Evolutionary conservation across 1,140 invertebrate species (phyloP).

Genomic region (Nephila pilipes): DNA sequence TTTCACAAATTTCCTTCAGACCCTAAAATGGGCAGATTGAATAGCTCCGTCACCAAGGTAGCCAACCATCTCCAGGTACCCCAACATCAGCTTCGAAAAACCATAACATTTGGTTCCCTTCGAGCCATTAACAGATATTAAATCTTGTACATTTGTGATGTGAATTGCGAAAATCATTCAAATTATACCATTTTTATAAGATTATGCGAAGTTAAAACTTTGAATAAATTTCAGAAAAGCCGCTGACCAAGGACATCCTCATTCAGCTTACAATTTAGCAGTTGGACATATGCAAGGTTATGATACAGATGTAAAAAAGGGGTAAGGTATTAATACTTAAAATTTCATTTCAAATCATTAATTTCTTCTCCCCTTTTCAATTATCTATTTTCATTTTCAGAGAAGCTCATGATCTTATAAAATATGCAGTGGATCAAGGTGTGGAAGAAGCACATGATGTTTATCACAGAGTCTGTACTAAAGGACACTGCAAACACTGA

Average conservation of each 20-base stretch:
- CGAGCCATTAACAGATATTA: too few species aligned
- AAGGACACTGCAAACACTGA: conserved; percentile 78
- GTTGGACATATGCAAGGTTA: conserved; percentile 84
- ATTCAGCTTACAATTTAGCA: conserved; percentile 84
- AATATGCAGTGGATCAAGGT: conserved; percentile 78
- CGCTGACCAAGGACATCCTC: conserved; percentile 84
- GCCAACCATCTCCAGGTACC: too few species aligned
- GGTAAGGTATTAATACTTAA: conserved; percentile 79
- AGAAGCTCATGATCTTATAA: conserved; percentile 78
- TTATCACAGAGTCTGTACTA: conserved; percentile 77
- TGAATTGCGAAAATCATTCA: too few species aligned
- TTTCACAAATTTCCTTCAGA: too few species aligned
- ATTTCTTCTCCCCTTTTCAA: neutral
- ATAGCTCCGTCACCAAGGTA: too few species aligned
- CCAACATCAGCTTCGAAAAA: too few species aligned
- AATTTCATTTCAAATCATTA: neutral
- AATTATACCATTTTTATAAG: too few species aligned
- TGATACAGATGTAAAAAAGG: conserved; percentile 80
- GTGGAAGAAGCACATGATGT: conserved; percentile 78
- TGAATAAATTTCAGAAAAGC: conserved; percentile 81
- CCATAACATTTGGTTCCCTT: too few species aligned
- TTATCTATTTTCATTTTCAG: conserved; percentile 63
- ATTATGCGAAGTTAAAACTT: neutral
- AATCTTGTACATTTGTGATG: too few species aligned
- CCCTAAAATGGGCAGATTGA: too few species aligned